Evolutionary conservation across 2,113 vertebrate species (phyloP), one percentile per base, ranked within the genome.

Genomic region (Solenodon paradoxus): DNA sequence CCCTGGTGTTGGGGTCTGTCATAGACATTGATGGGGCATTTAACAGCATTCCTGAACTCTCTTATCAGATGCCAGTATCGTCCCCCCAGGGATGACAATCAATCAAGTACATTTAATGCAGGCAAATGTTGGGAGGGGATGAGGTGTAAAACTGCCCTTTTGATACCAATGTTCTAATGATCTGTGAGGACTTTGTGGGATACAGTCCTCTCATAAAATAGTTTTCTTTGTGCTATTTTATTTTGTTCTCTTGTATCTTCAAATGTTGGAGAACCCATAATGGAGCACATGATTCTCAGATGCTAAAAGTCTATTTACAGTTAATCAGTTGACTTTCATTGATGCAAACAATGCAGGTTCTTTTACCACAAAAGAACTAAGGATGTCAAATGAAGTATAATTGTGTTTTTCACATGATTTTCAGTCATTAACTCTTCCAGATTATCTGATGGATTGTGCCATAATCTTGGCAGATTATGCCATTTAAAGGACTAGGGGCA

Each of bases 401-500:
- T 51, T 75, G 57, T 86, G 84, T 92, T 92, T 92, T 59, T n/a
- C n/a, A n/a, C n/a, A n/a, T n/a, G n/a, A 75, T 59, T 69, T 30
- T 75, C 75, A 68, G 81, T 59, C 35, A 40, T 40, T 82, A 78
- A 63, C 13, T 85, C 28, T 78, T 74, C 59, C 61, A 49, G 77
- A 55, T 90, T 81, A 51, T 88, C 88, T 96, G 84, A 22, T 15
- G 87, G 94, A 92, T 15, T 69, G 47, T 16, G 24, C 32, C 79
- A 63, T 74, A n/a, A n/a, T n/a, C n/a, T 89, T 96, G 84, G 24
- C 17, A 90, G 94, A 92, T 15, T 69, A 53, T 16, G 24, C 32
- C 79, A 63, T 74, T 89, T 42, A 81, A 88, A 95, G 35, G 47
- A 40, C 63, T 71, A 88, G 9, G 42, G 59, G 40, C 68, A 61